These are phyloP conservation scores for Brachionus rotundiformis DNA, from an alignment of 1,140 invertebrate genomes.

Conservation along the genomic window DNA sequence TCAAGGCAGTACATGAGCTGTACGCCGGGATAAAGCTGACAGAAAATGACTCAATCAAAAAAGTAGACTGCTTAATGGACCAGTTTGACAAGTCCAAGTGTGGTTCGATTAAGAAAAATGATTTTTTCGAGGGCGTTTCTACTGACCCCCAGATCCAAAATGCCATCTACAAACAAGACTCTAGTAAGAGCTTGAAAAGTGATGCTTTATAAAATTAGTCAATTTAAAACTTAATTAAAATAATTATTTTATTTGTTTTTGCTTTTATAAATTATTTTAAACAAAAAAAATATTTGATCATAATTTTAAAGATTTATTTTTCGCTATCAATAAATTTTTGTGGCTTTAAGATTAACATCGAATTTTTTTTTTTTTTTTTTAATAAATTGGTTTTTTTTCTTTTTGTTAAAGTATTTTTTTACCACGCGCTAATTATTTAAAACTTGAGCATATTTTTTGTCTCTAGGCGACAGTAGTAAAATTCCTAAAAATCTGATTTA, in stretches of 20 bases:
- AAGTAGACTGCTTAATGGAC: not conserved
- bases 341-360: not conserved
- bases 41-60: not conserved
- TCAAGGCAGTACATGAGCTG: constrained; percentile 31
- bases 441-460: constrained; percentile 1
- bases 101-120: constrained; percentile 3
- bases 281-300: not conserved
- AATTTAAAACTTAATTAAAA: not conserved
- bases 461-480: not conserved
- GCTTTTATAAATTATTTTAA: not conserved
- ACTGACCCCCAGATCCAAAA: constrained; percentile 12
- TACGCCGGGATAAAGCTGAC: constrained; percentile 9
- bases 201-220: not conserved
- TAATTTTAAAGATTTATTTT: not conserved
- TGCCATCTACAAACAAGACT: constrained; percentile 25
- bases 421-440: constrained; percentile 10
- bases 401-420: not conserved
- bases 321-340: not conserved
- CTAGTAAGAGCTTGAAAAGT: constrained; percentile 8
- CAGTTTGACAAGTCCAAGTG: not conserved
- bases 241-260: not conserved
- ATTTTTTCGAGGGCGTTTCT: constrained; percentile 18
- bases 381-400: not conserved
- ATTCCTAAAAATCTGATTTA: not conserved
- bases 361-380: not conserved